These are phyloP conservation scores for Drosophila cognata DNA, from an alignment of 2,888 invertebrate genomes.

Conservation along the genomic window DNA sequence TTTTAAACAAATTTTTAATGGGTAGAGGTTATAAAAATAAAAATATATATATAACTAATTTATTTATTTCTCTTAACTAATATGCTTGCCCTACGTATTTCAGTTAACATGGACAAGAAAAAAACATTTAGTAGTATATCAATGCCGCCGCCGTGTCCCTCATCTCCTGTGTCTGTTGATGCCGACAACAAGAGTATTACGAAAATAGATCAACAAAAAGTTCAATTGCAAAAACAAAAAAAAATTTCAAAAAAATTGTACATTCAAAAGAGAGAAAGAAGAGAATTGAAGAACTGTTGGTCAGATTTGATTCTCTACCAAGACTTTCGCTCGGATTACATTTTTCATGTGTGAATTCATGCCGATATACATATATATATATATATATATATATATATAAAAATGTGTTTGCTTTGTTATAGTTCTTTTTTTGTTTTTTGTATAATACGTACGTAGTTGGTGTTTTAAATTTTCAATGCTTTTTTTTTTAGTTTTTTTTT, in stretches of 20 bases:
- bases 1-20: slow-evolving; percentile 1
- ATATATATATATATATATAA: slow-evolving; percentile 38
- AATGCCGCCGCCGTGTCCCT: slow-evolving; percentile 28
- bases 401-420: slow-evolving; percentile 35
- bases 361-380: neutral
- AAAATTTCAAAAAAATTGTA: slow-evolving; percentile 1
- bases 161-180: slow-evolving; percentile 25
- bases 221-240: slow-evolving; percentile 34
- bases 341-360: slow-evolving; percentile 17
- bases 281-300: slow-evolving; percentile 25
- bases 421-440: slow-evolving; percentile 22
- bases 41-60: slow-evolving; percentile 20
- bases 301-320: slow-evolving; percentile 42
- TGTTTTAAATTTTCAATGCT: slow-evolving; percentile 57
- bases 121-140: slow-evolving; percentile 14
- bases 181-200: slow-evolving; percentile 42
- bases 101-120: slow-evolving; percentile 27
- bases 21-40: slow-evolving; percentile 2
- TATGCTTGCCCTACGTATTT: slow-evolving; percentile 34
- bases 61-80: slow-evolving; percentile 29
- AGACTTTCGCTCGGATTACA: slow-evolving; percentile 40
- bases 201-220: slow-evolving; percentile 51
- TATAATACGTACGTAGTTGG: slow-evolving; percentile 70
- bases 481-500: slow-evolving; percentile 33
- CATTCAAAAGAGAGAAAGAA: slow-evolving; percentile 32